Conservation (phyloP, 1,140 invertebrate species). For the Drosophila kepulauana region DNA sequence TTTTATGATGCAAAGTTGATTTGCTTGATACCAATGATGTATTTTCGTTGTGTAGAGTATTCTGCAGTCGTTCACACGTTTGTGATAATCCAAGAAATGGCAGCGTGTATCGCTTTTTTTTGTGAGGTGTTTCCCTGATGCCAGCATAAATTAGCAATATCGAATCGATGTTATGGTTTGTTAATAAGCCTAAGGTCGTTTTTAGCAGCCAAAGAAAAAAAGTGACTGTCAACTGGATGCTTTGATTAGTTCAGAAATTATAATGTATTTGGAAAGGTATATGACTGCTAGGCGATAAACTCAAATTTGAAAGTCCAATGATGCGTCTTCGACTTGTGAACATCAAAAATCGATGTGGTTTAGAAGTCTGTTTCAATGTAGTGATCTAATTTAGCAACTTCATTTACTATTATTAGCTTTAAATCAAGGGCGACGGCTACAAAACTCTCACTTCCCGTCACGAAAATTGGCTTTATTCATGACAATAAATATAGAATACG, state of each 20-base stretch:
- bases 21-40: background rate
- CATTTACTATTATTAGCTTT: slow-evolving; percentile 41
- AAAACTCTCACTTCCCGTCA: slow-evolving; percentile 69
- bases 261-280: slow-evolving; percentile 29
- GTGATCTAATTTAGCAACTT: slow-evolving; percentile 13
- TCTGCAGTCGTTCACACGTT: background rate
- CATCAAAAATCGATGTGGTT: background rate
- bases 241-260: slow-evolving; percentile 1
- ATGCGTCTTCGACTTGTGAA: background rate
- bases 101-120: slow-evolving; percentile 3
- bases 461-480: slow-evolving; percentile 52
- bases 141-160: slow-evolving; percentile 72
- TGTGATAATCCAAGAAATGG: slow-evolving; percentile 11
- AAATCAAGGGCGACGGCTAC: slow-evolving; percentile 62
- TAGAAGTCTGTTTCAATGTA: slow-evolving; percentile 1
- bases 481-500: slow-evolving; percentile 36
- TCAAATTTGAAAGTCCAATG: slow-evolving; percentile 22
- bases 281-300: background rate
- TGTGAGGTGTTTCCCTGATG: slow-evolving; percentile 28
- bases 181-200: slow-evolving; percentile 33
- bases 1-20: slow-evolving; percentile 7
- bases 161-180: slow-evolving; percentile 58
- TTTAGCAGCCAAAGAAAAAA: slow-evolving; percentile 1
- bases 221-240: slow-evolving; percentile 22
- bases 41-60: slow-evolving; percentile 3